Conservation (phyloP, 1,140 invertebrate species). For the Acromyrmex heyeri region DNA sequence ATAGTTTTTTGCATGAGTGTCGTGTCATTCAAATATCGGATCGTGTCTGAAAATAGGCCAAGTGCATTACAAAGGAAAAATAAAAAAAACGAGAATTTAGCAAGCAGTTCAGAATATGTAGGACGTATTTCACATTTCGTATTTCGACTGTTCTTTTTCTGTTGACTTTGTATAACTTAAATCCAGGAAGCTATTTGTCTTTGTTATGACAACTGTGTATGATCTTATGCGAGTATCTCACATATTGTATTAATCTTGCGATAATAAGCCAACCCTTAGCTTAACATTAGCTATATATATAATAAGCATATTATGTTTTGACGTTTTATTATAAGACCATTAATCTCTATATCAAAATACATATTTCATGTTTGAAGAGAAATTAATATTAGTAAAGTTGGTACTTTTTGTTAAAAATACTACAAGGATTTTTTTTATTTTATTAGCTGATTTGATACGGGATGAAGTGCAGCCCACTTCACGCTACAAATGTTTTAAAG, state of each 20-base stretch:
- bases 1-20: slow-evolving; percentile 22
- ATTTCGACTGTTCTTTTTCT: slow-evolving; percentile 9
- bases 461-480: too few species aligned
- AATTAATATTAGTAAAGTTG: neutral
- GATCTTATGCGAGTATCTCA: neutral
- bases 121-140: neutral
- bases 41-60: slow-evolving; percentile 45
- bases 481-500: too few species aligned
- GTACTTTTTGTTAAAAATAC: neutral
- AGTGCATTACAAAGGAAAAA: slow-evolving; percentile 37
- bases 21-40: slow-evolving; percentile 36
- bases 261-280: neutral
- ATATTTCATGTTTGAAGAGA: neutral
- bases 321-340: neutral
- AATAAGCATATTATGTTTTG: neutral
- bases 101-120: neutral
- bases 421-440: neutral
- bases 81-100: slow-evolving; percentile 7
- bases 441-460: neutral
- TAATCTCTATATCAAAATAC: neutral
- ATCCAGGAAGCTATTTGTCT: slow-evolving; percentile 5
- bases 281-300: slow-evolving; percentile 1
- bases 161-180: neutral
- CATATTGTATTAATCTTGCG: neutral
- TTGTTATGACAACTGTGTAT: neutral